phyloP scores from a whole-genome alignment of 1,140 invertebrate genomes.

The Aphaenogaster floridana region DNA sequence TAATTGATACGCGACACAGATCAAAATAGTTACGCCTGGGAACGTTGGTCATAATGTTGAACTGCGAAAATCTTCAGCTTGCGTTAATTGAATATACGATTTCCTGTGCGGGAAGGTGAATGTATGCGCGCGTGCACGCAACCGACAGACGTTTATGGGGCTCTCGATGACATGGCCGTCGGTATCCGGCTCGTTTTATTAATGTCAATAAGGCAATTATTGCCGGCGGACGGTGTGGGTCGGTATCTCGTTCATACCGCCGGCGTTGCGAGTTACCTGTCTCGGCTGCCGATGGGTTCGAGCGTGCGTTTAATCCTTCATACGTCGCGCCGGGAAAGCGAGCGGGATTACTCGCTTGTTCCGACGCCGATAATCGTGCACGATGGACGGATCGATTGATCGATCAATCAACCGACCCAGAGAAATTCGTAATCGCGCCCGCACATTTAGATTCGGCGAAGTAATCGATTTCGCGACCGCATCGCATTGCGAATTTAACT shows the following conservation, averaged over 20 bases:
- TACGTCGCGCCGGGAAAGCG: conserved; percentile 30
- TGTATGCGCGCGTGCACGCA: conserved; percentile 48
- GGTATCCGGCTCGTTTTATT: conserved; percentile 82
- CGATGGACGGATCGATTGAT: background rate
- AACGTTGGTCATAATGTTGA: background rate
- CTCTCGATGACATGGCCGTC: conserved; percentile 70
- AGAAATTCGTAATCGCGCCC: conserved; percentile 23
- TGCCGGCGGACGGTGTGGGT: conserved; percentile 73
- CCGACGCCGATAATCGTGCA: conserved; percentile 23
- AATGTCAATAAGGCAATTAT: conserved; percentile 86
- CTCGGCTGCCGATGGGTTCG: conserved; percentile 71
- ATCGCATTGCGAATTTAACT: conserved; percentile 24
- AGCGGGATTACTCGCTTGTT: background rate
- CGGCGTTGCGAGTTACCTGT: conserved; percentile 75
- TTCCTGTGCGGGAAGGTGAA: background rate
- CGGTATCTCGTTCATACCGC: conserved; percentile 79
- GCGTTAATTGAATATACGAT: conserved; percentile 13
- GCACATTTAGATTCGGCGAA: conserved; percentile 13
- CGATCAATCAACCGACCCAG: background rate
- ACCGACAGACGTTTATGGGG: conserved; percentile 59
- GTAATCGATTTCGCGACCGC: conserved; percentile 31
- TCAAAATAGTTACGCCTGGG: background rate
- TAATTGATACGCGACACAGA: background rate
- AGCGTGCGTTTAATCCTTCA: conserved; percentile 68
- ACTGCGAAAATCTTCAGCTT: background rate